A percentile compares a stretch with the other conserved stretches of the same genome.
Evolutionary conservation across 2,888 invertebrate species (phyloP).

Genomic region (Nipponacmea schrenckii): DNA sequence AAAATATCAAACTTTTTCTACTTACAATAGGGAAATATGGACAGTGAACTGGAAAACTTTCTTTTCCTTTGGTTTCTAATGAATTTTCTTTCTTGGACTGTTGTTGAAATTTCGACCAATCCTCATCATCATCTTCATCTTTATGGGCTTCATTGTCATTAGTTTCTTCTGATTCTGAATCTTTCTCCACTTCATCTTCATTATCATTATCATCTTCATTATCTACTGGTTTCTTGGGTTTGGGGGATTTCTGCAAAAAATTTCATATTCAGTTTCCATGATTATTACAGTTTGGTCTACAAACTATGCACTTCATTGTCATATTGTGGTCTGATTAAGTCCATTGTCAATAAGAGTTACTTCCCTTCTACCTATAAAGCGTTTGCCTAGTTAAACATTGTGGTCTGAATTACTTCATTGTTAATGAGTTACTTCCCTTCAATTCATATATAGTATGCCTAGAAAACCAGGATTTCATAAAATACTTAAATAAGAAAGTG

Average conservation of each 20-base stretch:
- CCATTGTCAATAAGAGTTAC: too few species aligned
- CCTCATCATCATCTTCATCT: constrained; percentile 78
- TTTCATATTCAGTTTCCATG: background rate
- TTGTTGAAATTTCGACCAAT: constrained; percentile 94
- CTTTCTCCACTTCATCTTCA: constrained; percentile 26
- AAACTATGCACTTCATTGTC: too few species aligned
- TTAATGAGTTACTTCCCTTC: too few species aligned
- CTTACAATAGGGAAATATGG: constrained; percentile 90
- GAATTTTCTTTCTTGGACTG: constrained; percentile 81
- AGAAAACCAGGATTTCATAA: background rate
- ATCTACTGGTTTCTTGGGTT: constrained; percentile 20
- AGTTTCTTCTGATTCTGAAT: constrained; percentile 27
- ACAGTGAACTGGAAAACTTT: constrained; percentile 96
- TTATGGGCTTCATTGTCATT: constrained; percentile 10
- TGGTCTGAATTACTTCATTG: too few species aligned
- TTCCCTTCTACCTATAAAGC: too few species aligned
- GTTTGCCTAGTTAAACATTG: too few species aligned
- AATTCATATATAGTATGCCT: too few species aligned
- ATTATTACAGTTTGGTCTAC: too few species aligned
- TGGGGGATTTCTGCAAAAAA: constrained; percentile 9
- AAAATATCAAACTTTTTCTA: constrained; percentile 13
- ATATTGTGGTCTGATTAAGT: too few species aligned
- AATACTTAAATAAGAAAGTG: background rate
- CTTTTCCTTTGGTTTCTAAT: constrained; percentile 91
- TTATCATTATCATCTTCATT: constrained; percentile 28